Conservation (phyloP, 1,140 invertebrate species). For the Drosophila bocqueti region DNA sequence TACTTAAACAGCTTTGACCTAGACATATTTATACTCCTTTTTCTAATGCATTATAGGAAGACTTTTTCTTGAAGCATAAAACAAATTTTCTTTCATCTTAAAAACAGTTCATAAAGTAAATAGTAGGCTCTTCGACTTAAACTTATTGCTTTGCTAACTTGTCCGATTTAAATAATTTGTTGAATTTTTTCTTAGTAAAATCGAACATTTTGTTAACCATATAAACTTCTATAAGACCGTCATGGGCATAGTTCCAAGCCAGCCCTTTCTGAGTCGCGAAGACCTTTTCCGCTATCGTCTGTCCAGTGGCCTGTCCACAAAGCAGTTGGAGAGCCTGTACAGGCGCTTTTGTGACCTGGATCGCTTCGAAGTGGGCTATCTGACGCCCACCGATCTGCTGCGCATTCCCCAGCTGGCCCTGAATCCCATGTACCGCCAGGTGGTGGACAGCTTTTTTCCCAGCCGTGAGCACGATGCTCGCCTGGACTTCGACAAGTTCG, state of each 20-base stretch:
- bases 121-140: neutral
- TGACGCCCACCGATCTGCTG: constrained; percentile 65
- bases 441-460: constrained; percentile 62
- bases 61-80: neutral
- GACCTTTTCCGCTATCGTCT: neutral
- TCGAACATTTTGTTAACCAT: neutral
- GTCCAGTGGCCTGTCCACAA: constrained; percentile 20
- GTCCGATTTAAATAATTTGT: neutral
- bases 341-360: constrained; percentile 50
- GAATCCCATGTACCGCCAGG: constrained; percentile 58
- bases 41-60: neutral
- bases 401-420: constrained; percentile 57
- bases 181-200: neutral
- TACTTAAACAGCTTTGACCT: neutral
- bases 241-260: neutral
- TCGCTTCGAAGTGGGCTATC: constrained; percentile 48
- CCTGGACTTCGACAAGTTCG: constrained; percentile 49
- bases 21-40: neutral
- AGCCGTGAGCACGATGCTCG: constrained; percentile 9
- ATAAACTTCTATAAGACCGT: neutral
- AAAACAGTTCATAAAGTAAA: neutral
- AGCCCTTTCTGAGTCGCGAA: neutral
- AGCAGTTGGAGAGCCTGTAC: constrained; percentile 51
- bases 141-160: too few species aligned
- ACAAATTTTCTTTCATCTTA: neutral